Percentiles rank a stretch among this genome's conserved stretches.
These are phyloP conservation scores for Nomada lathburiana DNA, from an alignment of 2,888 invertebrate species.

Conservation along the genomic window DNA sequence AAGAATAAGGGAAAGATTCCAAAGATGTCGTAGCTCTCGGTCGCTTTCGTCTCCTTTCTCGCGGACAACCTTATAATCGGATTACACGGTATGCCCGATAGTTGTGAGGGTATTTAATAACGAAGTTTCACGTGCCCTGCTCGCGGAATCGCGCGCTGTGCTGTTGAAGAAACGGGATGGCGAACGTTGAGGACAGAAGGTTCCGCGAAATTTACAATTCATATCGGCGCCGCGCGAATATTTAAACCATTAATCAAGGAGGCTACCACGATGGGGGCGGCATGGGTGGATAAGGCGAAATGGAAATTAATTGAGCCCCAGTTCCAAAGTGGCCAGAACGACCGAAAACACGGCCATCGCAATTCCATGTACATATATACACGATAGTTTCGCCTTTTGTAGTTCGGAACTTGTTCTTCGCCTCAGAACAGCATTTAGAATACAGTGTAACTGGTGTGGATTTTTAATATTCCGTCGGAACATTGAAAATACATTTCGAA, in stretches of 20 bases:
- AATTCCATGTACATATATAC: constrained; percentile 36
- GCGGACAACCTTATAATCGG: constrained; percentile 28
- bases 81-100: constrained; percentile 46
- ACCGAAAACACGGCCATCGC: constrained; percentile 41
- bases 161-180: constrained; percentile 4
- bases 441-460: too few relatives aligned
- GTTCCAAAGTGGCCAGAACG: constrained; percentile 56
- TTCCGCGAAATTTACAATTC: constrained; percentile 80
- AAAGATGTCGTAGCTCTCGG: neutral
- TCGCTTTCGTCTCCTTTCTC: neutral
- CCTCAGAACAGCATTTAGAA: too few relatives aligned
- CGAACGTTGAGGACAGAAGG: constrained; percentile 45
- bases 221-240: constrained; percentile 78
- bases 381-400: neutral
- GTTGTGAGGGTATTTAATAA: constrained; percentile 70
- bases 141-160: constrained; percentile 22
- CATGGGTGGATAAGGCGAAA: constrained; percentile 67
- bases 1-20: neutral
- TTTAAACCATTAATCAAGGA: constrained; percentile 81
- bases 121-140: constrained; percentile 67
- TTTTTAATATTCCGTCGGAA: too few relatives aligned
- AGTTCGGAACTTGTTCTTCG: neutral
- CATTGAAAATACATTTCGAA: neutral
- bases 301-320: constrained; percentile 77
- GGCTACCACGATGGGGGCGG: constrained; percentile 59